Evolutionary conservation across 2,113 vertebrate genomes (phyloP), one percentile per base, ranked within the genome.

Genomic region (Calidris pygmaea): DNA sequence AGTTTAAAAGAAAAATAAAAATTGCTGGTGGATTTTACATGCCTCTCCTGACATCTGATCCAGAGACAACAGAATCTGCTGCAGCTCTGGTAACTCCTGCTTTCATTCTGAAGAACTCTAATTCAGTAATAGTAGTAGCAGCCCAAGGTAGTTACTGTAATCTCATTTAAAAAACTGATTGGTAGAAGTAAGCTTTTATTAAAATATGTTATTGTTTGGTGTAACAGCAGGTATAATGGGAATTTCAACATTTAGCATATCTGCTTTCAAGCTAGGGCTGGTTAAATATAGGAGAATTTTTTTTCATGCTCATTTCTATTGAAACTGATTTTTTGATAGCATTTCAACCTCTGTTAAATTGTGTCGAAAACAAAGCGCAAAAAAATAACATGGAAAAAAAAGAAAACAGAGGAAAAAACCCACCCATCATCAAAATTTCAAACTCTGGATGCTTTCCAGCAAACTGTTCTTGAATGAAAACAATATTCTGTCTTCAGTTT

Each of bases 391-490:
- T 7, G 6, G 24, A 19, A 26, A 27, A 26, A 17, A 8, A 27
- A 17, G n/a, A 8, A 27, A 13, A 1, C 7, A 35, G 7, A 22
- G 5, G 6, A 32, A 55, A 90, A 21, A 4, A 1, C 8, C 34
- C 72, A 90, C 63, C 55, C 73, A 77, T 84, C 77, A 85, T 89
- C 84, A 89, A 55, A 80, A 81, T 89, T 85, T 82, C 77, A n/a
- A 68, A 3, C n/a, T 67, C 84, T 94, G 95, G 84, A 39, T 81
- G 87, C 56, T 95, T 91, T 87, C 94, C 95, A 97, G 94, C 35
- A 17, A 85, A 53, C 74, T 68, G 23, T 74, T 96, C n/a, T n/a
- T 94, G 94, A 94, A 89, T 91, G 78, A 94, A 81, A 94, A 29
- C 70, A 65, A 52, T 4, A 5, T 19, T 89, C 45, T 81, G n/a